Base-by-base conservation (phyloP, 2,113 vertebrate species). In the Cervus canadensis region DNA sequence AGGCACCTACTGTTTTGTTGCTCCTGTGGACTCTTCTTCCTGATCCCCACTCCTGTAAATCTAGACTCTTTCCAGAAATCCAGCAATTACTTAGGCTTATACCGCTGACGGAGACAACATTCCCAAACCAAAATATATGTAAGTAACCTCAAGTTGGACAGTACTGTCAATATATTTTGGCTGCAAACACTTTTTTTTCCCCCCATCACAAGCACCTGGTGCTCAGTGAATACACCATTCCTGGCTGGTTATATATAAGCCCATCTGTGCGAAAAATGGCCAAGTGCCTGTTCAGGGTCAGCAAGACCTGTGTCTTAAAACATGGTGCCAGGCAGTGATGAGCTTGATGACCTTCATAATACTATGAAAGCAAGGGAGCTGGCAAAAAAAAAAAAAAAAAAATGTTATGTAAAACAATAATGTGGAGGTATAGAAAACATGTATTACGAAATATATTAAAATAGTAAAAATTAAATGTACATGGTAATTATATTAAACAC, bases 211-310 rank as follows among this genome's bases (percentile, higher is more conserved):
- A 60, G 56, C 93, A 93, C 81, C 97, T 97, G 96, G 94, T 89
- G 40, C 28, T 78, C 62, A 67, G 36, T n/a, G 81, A 67, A 1
- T 71, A 17, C 48, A 86, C 88, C 59, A 79, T 85, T 85, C 21
- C 89, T 95, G 97, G 94, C 95, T 57, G 50, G 52, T 48, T 89
- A 21, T 52, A 54, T 9, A 21, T 15, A 59, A 94, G 94, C 36
- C 96, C 88, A 91, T 95, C 96, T 97, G 96, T 91, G 94, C 43
- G 89, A 57, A 74, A 81, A 48, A 59, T 36, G 96, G 94, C 96
- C 67, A 60, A 43, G 43, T 40, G 64, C 88, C 15, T 0, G 43
- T 54, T 92, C 56, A 2, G 21, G 28, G 16, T 60, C 23, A 64
- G 81, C 81, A 82, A 82, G 82, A 62, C 25, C 21, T 7, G 3